These are phyloP conservation scores for Strix uralensis DNA, from an alignment of 2,113 vertebrate species.

Conservation along the genomic window DNA sequence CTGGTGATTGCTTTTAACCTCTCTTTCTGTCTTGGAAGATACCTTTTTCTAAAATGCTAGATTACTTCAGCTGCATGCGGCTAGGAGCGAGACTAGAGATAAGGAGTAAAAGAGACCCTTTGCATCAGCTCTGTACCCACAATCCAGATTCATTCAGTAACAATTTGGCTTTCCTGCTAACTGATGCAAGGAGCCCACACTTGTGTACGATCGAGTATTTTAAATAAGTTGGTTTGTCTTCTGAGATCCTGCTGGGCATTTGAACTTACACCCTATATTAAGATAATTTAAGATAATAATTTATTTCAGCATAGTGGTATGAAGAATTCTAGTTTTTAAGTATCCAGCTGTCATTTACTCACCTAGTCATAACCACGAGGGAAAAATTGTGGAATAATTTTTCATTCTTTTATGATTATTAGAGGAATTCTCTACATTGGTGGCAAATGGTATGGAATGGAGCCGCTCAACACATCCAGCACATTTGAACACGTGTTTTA, in stretches of 20 bases:
- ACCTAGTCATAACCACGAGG: neutral
- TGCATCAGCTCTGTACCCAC: neutral
- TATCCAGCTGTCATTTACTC: neutral
- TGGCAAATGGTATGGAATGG: conserved; percentile 59
- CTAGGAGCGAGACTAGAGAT: neutral
- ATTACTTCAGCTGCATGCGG: neutral
- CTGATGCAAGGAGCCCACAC: neutral
- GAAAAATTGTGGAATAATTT: neutral
- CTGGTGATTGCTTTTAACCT: neutral
- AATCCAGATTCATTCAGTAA: neutral
- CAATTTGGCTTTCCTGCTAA: neutral
- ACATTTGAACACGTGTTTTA: conserved; percentile 65
- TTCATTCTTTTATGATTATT: neutral
- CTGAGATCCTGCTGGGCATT: neutral
- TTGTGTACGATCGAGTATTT: rapidly evolving
- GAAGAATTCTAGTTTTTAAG: neutral
- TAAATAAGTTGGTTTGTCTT: neutral
- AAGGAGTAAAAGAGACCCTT: neutral
- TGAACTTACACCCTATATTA: neutral
- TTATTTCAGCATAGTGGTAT: neutral
- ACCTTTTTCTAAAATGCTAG: neutral
- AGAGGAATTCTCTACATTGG: conserved; percentile 67
- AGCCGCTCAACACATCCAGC: conserved; percentile 55
- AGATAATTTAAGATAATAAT: neutral
- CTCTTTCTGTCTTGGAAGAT: neutral